Evolutionary conservation across 2,797 vertebrate species (phyloP).

Genomic region (Knipowitschia caucasica): DNA sequence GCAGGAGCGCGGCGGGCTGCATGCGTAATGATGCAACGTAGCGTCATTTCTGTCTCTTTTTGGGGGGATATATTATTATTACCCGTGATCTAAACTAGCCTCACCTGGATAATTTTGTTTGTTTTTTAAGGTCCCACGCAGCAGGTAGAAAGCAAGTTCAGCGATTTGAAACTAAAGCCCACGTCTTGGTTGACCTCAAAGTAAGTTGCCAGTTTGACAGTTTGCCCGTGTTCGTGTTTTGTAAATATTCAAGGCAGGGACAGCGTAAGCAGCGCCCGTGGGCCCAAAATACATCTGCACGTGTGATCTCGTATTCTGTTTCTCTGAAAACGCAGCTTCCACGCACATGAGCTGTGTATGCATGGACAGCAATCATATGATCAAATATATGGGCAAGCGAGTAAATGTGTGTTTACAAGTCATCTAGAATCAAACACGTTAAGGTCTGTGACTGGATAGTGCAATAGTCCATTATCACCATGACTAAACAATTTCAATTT

Average conservation of each 20-base stretch:
- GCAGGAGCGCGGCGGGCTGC: constrained; percentile 1
- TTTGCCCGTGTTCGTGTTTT: not conserved
- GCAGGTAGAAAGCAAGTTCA: constrained; percentile 85
- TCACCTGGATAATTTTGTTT: not conserved
- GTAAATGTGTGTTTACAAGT: no score
- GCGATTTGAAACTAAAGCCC: constrained; percentile 82
- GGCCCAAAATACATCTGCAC: constrained; percentile 31
- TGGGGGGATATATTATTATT: accelerated
- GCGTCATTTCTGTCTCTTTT: constrained; percentile 10
- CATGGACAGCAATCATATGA: not conserved
- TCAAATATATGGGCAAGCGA: not conserved
- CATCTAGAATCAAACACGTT: no score
- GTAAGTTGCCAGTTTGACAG: constrained; percentile 51
- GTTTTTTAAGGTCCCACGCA: constrained; percentile 84
- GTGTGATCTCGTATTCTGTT: constrained; percentile 31
- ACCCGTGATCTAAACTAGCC: not conserved
- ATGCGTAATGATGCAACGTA: constrained; percentile 34
- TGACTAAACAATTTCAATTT: no score
- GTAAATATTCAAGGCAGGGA: no score
- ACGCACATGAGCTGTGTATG: not conserved
- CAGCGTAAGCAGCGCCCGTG: not conserved
- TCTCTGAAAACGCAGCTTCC: constrained; percentile 32
- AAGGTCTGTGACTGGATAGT: no score
- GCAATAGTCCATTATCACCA: no score
- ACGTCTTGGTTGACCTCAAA: constrained; percentile 67